These are phyloP conservation scores for Artemia sinica DNA, from an alignment of 2,888 invertebrate genomes.

Conservation along the genomic window DNA sequence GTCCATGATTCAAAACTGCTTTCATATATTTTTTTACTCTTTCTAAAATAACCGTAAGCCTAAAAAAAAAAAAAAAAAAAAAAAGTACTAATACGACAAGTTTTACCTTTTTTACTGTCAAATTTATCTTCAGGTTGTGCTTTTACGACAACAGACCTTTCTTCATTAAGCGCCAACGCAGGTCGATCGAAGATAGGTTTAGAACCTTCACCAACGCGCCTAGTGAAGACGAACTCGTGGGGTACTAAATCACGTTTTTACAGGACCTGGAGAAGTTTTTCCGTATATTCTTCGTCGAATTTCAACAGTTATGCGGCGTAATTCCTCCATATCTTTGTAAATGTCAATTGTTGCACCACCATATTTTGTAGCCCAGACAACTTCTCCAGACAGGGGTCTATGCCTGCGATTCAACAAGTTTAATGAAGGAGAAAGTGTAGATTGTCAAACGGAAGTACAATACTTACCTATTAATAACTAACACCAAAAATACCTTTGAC, in stretches of 20 bases:
- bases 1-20: too few species aligned
- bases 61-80: too few species aligned
- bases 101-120: not conserved
- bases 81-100: too few species aligned
- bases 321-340: slow-evolving; percentile 1
- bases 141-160: not conserved
- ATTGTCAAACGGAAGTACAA: too few species aligned
- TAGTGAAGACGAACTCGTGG: not conserved
- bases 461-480: too few species aligned
- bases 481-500: too few species aligned
- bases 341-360: slow-evolving; percentile 1
- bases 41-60: too few species aligned
- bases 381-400: too few species aligned
- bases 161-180: slow-evolving; percentile 10
- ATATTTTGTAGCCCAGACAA: not conserved
- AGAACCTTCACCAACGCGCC: slow-evolving; percentile 7
- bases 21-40: too few species aligned
- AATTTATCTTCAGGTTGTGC: not conserved
- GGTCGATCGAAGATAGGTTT: not conserved
- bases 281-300: slow-evolving; percentile 8
- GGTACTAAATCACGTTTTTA: not conserved
- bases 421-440: too few species aligned
- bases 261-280: not conserved
- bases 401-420: too few species aligned
- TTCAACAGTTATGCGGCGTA: slow-evolving; percentile 7